These are phyloP conservation scores for Drosophila paracracens DNA, from an alignment of 2,888 invertebrate species.

Conservation along the genomic window DNA sequence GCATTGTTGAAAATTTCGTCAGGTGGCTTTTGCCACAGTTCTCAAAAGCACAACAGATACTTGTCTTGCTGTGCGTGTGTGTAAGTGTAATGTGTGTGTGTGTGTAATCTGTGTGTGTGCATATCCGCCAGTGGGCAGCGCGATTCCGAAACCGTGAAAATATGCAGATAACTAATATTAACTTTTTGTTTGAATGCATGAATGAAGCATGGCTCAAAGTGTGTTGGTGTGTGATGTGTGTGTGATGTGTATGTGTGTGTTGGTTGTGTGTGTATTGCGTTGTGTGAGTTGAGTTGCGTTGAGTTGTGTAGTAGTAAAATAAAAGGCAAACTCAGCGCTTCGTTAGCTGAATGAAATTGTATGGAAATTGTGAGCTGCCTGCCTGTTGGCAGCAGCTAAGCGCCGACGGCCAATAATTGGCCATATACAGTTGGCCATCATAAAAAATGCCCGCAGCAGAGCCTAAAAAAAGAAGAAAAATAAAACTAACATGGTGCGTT, in stretches of 20 bases:
- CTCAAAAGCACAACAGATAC: slow-evolving; percentile 27
- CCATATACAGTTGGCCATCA: slow-evolving; percentile 16
- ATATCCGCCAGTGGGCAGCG: slow-evolving; percentile 74
- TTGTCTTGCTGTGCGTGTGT: not conserved
- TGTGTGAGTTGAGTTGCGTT: slow-evolving; percentile 2
- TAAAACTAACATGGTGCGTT: slow-evolving; percentile 50
- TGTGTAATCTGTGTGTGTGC: slow-evolving; percentile 30
- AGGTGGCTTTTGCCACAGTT: slow-evolving; percentile 57
- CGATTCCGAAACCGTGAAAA: slow-evolving; percentile 73
- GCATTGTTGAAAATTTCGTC: slow-evolving; percentile 62
- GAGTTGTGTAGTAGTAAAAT: slow-evolving; percentile 27
- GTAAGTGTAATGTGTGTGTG: not conserved
- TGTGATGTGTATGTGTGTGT: slow-evolving; percentile 1
- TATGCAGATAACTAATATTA: slow-evolving; percentile 79
- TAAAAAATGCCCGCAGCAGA: slow-evolving; percentile 45
- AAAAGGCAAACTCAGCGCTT: slow-evolving; percentile 22
- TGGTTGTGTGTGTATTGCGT: slow-evolving; percentile 13
- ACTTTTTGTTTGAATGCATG: slow-evolving; percentile 73
- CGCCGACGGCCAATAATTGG: slow-evolving; percentile 41
- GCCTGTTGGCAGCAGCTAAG: slow-evolving; percentile 3
- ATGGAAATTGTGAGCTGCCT: slow-evolving; percentile 19
- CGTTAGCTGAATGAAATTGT: slow-evolving; percentile 52
- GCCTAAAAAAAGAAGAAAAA: slow-evolving; percentile 20
- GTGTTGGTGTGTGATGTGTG: slow-evolving; percentile 2
- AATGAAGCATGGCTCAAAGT: slow-evolving; percentile 62